Percentiles rank a stretch among this genome's conserved stretches.
Evolutionary conservation across 2,888 invertebrate genomes (phyloP).

Genomic region (Tortrix viridana): DNA sequence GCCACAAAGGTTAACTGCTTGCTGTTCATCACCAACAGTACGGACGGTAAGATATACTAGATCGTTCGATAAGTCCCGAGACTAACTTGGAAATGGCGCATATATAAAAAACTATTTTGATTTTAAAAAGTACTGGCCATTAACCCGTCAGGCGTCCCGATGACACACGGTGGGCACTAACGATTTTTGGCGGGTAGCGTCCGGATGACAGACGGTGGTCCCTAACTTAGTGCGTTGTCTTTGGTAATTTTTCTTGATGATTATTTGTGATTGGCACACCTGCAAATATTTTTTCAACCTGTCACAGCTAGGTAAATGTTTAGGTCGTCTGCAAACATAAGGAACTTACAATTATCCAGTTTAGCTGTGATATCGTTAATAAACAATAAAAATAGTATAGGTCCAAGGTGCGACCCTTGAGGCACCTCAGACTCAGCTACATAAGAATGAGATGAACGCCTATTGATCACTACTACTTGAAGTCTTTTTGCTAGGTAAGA

Average conservation of each 20-base stretch:
- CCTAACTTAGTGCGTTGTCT: too few species aligned
- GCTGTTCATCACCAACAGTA: neutral
- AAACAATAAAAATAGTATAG: neutral
- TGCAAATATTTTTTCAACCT: too few species aligned
- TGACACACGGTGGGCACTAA: too few species aligned
- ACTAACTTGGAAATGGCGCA: too few species aligned
- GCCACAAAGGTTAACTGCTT: slow-evolving; percentile 11
- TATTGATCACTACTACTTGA: neutral
- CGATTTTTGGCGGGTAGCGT: too few species aligned
- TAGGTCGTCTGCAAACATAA: neutral
- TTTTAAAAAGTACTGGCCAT: too few species aligned
- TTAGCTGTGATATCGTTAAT: neutral
- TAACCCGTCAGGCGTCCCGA: too few species aligned
- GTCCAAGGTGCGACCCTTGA: neutral
- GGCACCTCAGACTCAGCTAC: neutral
- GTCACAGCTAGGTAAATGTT: neutral
- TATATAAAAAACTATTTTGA: too few species aligned
- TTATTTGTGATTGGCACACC: too few species aligned
- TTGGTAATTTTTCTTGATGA: too few species aligned
- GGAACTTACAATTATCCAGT: neutral
- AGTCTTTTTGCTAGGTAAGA: neutral
- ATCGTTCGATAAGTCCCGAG: too few species aligned
- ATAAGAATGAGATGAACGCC: neutral
- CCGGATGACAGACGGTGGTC: too few species aligned
- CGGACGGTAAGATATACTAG: neutral